Evolutionary conservation across 2,113 vertebrate species (phyloP), one percentile per base, ranked within the genome.

Genomic region (Pica pica): DNA sequence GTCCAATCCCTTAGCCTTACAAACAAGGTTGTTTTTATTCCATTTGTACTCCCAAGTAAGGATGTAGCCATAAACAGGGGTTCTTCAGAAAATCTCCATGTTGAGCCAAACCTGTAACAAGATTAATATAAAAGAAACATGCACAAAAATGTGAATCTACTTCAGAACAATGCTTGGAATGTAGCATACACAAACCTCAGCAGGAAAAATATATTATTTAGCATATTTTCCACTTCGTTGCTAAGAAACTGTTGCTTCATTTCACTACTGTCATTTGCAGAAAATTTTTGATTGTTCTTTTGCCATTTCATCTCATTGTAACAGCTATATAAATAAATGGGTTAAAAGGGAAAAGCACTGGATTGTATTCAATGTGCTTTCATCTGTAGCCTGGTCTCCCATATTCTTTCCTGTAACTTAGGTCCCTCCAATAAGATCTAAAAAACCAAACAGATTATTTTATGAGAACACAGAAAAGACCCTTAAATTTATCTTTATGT

Each of bases 161-260:
- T 57, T 96, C n/a, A 57, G 60, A 96, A 60, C 49, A 91, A 57
- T 26, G 24, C 13, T 60, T 87, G 46, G 37, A 94, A 90, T 1
- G 1, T 14, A n/a, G 35, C 68, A 67, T 21, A 24, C 55, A 65
- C 19, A 83, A 94, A 53, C 49, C 64, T 78, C 67, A 83, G 31
- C 10, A 79, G 39, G 37, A 92, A 92, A 95, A 92, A 83, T 44
- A 52, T 85, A 83, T 49, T 93, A 85, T 87, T 94, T 94, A 84
- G 73, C 16, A 33, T 87, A 73, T 95, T 96, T 96, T 97, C 79
- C 55, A 84, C 49, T 87, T 82, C 76, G 97, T 98, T 98, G 97
- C 98, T 98, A 97, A 97, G 97, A 94, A 97, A 98, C 97, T 93
- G 65, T 81, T 64, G 61, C 87, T 94, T 94, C 84, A 94, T 94